Percentiles rank a stretch among this genome's conserved stretches.
phyloP scores from a whole-genome alignment of 2,113 vertebrate genomes.

The Sisor rabdophorus region DNA sequence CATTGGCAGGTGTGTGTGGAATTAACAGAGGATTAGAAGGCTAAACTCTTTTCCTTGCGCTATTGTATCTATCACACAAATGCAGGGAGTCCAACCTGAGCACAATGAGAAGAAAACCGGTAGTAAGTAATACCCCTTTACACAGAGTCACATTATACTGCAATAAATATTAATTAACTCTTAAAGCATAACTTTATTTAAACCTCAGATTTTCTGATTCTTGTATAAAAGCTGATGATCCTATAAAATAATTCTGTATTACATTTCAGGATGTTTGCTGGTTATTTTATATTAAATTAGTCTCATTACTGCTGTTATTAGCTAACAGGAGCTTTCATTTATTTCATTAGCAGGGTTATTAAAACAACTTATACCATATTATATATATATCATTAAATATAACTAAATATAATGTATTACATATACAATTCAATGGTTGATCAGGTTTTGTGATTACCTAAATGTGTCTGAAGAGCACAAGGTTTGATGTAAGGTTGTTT shows the following conservation, averaged over 20 bases:
- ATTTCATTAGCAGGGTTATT: not conserved
- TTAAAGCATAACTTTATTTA: not conserved
- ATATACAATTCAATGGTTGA: not conserved
- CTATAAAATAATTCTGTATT: not conserved
- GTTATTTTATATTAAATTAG: not conserved
- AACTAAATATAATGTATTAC: too few relatives aligned
- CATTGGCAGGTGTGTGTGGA: constrained; percentile 48
- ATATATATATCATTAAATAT: not conserved
- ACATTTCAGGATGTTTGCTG: not conserved
- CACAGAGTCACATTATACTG: not conserved
- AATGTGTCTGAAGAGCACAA: not conserved
- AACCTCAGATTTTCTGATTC: not conserved
- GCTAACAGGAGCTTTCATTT: not conserved
- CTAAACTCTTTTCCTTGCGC: constrained; percentile 22
- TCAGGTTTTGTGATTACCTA: not conserved
- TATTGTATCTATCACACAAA: not conserved
- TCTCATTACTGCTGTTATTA: not conserved
- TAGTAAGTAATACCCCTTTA: constrained; percentile 29
- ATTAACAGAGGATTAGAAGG: constrained; percentile 48
- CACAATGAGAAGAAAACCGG: constrained; percentile 41
- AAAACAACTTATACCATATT: not conserved
- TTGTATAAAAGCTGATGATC: not conserved
- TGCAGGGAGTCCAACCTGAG: constrained; percentile 13
- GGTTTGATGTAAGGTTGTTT: not conserved
- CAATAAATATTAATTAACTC: not conserved